These are phyloP conservation scores for Erebia ligea DNA, from an alignment of 2,888 invertebrate genomes.

Conservation along the genomic window DNA sequence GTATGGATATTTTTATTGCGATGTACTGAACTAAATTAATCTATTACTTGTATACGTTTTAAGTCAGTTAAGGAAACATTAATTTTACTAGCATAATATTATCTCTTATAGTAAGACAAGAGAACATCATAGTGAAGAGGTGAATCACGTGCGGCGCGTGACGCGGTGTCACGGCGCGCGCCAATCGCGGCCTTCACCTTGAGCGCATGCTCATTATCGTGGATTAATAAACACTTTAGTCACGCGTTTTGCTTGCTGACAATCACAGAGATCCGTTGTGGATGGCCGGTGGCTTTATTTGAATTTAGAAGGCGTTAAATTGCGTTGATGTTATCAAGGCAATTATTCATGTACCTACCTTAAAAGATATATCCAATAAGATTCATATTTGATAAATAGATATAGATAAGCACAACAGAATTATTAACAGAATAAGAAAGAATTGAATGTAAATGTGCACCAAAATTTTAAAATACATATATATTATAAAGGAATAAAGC, in stretches of 20 bases:
- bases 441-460: too few species aligned
- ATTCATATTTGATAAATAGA: too few species aligned
- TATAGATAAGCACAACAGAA: too few species aligned
- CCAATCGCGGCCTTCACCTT: slow-evolving; percentile 69
- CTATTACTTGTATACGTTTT: too few species aligned
- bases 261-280: slow-evolving; percentile 19
- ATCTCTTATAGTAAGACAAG: slow-evolving; percentile 7
- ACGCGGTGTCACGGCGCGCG: slow-evolving; percentile 52
- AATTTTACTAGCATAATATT: not conserved
- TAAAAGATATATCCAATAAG: too few species aligned
- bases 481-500: not conserved
- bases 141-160: slow-evolving; percentile 56
- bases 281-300: slow-evolving; percentile 13
- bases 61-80: too few species aligned
- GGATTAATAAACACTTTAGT: slow-evolving; percentile 66
- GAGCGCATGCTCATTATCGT: slow-evolving; percentile 53
- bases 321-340: not conserved
- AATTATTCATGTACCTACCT: too few species aligned
- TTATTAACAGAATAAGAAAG: too few species aligned
- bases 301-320: slow-evolving; percentile 16
- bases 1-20: too few species aligned
- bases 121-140: slow-evolving; percentile 13
- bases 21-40: too few species aligned
- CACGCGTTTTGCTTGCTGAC: slow-evolving; percentile 55
- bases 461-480: not conserved